Evolutionary conservation across 2,113 vertebrate genomes (phyloP).

Genomic region (Rana temporaria): DNA sequence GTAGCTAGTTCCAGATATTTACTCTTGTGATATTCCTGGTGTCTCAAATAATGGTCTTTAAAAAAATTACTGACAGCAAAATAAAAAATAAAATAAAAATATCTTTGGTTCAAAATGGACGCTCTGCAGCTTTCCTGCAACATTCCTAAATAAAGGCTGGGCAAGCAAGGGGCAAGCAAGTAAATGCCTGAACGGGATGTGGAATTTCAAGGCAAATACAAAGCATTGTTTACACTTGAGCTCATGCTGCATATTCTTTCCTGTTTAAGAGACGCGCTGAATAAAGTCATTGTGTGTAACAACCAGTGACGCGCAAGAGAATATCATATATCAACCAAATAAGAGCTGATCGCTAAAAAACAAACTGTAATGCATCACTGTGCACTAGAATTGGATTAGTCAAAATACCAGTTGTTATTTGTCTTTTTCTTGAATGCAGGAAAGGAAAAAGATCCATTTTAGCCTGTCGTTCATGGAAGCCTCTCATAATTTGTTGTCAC

Average conservation of each 20-base stretch:
- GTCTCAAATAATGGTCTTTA: too few species aligned
- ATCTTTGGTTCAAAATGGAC: neutral
- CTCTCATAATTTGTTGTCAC: constrained; percentile 35
- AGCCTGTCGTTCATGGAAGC: constrained; percentile 28
- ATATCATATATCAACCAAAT: constrained; percentile 40
- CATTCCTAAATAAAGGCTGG: neutral
- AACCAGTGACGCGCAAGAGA: constrained; percentile 29
- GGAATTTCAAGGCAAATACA: neutral
- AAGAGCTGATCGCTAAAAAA: constrained; percentile 29
- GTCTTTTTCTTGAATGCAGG: constrained; percentile 30
- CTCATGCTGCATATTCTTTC: constrained; percentile 14
- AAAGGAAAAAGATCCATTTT: constrained; percentile 36
- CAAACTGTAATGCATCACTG: constrained; percentile 40
- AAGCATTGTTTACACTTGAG: constrained; percentile 19
- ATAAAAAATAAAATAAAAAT: neutral
- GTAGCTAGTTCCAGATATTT: neutral
- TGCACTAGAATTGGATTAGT: constrained; percentile 24
- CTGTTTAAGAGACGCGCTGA: constrained; percentile 18
- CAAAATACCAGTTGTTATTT: constrained; percentile 39
- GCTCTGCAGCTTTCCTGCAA: neutral
- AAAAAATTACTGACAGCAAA: too few species aligned
- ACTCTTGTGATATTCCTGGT: neutral
- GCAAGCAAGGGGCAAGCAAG: too few species aligned
- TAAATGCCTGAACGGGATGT: too few species aligned
- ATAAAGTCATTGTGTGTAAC: constrained; percentile 34